phyloP scores from a whole-genome alignment of 2,888 invertebrate species.

The Camponotus fellah region DNA sequence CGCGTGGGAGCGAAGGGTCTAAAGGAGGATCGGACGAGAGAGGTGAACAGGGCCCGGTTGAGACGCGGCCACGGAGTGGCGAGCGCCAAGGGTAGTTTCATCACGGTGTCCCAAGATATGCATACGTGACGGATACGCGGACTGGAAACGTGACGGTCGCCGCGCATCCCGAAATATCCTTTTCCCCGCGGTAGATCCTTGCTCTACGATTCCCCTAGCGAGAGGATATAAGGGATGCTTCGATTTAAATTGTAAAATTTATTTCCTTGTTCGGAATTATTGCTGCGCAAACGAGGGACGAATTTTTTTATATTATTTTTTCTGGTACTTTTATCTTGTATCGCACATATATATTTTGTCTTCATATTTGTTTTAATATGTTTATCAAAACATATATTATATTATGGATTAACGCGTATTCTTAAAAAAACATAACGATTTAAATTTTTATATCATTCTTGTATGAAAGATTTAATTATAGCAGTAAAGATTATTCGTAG shows the following conservation, averaged over 20 bases:
- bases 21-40: slow-evolving; percentile 51
- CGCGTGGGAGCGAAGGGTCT: slow-evolving; percentile 66
- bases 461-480: not conserved
- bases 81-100: slow-evolving; percentile 77
- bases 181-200: slow-evolving; percentile 57
- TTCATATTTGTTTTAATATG: not conserved
- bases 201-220: slow-evolving; percentile 64
- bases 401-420: not conserved
- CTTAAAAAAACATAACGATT: not conserved
- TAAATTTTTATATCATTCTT: slow-evolving; percentile 7
- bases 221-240: slow-evolving; percentile 64
- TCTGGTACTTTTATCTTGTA: not conserved
- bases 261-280: slow-evolving; percentile 52
- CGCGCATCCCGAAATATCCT: slow-evolving; percentile 66
- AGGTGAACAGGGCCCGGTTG: slow-evolving; percentile 44
- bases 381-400: not conserved
- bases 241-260: slow-evolving; percentile 76
- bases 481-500: not conserved
- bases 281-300: not conserved
- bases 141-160: slow-evolving; percentile 72
- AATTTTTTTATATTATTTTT: not conserved
- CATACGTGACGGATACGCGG: slow-evolving; percentile 85
- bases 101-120: slow-evolving; percentile 85
- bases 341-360: not conserved
- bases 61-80: slow-evolving; percentile 68